Base-by-base conservation (phyloP, 2,113 vertebrate genomes). In the Regulus satrapa region DNA sequence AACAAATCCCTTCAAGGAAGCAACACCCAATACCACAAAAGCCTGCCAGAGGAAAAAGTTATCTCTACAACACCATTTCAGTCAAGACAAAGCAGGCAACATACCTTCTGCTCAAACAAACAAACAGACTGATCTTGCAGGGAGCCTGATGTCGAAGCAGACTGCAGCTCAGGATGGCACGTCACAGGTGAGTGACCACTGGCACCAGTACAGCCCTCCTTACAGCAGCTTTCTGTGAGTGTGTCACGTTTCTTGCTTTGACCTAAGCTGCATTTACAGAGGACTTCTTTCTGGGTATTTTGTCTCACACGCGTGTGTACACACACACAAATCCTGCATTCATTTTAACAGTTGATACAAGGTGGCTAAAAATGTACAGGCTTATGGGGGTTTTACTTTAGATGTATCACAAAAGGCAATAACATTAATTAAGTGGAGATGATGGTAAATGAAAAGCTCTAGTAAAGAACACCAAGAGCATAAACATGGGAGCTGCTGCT, bases 221-320 rank as follows among this genome's bases (percentile, higher is more conserved):
- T 62, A 38, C 28, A 64, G 74, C 74, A 88, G 46, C 49, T 63
- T 82, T 82, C 49, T 73, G 58, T 41, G 21, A 87, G 41, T 6
- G 18, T 18, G 56, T 48, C 81, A 77, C 49, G 34, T 6, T 26
- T 59, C 77, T 89, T 74, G 40, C 41, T 72, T 66, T 62, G 49
- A 79, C 17, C 46, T 36, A 79, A 76, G 16, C 9, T 6, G 3
- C 59, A 28, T 55, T 67, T 31, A 85, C 29, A 80, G 28, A 66
- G 7, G 15, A 17, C 18, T 80, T 59, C 32, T 55, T 89, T 59
- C 58, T 52, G 36, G 56, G 21, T 84, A 63, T 84, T 89, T 74
- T 67, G 34, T 58, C 38, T 52, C 54, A 10, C 9, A 25, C 0
- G 3, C 0, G 0, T 19, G 21, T 13, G 29, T 4, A 10, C 5